A percentile compares a stretch with the other conserved stretches of the same genome.
Evolutionary conservation across 53 echinoderm and acorn worm genomes (phyloP).

Genomic region (Apostichopus leukothele): DNA sequence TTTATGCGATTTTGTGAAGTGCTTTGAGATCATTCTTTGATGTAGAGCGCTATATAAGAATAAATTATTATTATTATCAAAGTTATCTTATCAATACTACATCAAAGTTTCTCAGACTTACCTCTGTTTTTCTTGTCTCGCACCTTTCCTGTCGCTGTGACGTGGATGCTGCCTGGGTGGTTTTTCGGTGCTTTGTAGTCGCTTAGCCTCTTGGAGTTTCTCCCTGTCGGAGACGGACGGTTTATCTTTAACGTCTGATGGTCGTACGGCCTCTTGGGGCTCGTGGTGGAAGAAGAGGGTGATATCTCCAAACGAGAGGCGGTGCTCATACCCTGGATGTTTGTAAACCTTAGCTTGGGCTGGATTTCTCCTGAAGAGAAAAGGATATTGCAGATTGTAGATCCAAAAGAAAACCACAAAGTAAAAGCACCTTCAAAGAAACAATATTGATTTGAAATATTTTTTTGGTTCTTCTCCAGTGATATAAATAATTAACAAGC

Average conservation of each 20-base stretch:
- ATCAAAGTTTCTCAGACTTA: constrained; percentile 26
- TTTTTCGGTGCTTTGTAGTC: not conserved
- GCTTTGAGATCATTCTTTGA: too few relatives aligned
- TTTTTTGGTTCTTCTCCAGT: too few relatives aligned
- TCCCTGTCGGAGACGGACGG: not conserved
- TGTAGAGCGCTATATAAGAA: too few relatives aligned
- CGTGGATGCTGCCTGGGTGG: constrained; percentile 27
- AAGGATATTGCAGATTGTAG: not conserved
- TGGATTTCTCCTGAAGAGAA: constrained; percentile 60
- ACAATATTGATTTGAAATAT: too few relatives aligned
- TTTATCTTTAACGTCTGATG: constrained; percentile 12
- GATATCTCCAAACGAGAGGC: constrained; percentile 88
- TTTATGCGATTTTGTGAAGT: too few relatives aligned
- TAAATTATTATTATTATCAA: too few relatives aligned
- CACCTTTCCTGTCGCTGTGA: constrained; percentile 47
- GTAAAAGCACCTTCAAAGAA: too few relatives aligned
- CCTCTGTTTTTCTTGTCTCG: constrained; percentile 75
- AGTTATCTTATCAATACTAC: not conserved
- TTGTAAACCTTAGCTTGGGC: constrained; percentile 84
- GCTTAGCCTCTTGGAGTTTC: constrained; percentile 3
- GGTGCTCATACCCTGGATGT: constrained; percentile 91
- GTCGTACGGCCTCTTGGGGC: constrained; percentile 58
- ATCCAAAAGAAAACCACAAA: too few relatives aligned
- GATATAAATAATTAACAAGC: too few relatives aligned
- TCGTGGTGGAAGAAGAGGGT: constrained; percentile 92